phyloP scores from a whole-genome alignment of 2,888 invertebrate genomes.

The Leptopilina syphax region DNA sequence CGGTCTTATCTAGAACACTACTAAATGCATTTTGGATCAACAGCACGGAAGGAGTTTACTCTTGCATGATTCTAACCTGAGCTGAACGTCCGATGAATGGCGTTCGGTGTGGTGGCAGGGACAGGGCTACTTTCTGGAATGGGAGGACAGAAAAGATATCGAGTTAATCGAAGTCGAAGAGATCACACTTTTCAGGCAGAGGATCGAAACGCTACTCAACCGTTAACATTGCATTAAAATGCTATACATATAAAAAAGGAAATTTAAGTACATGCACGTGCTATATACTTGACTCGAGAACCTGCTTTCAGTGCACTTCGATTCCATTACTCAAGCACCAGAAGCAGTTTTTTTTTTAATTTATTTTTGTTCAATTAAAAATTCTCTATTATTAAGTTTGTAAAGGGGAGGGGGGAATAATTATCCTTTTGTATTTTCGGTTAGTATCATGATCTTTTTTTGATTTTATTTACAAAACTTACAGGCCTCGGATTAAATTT shows the following conservation, averaged over 20 bases:
- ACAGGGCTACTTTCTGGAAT: conserved; percentile 72
- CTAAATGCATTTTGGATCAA: conserved; percentile 58
- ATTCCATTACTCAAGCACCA: not conserved
- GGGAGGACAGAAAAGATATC: conserved; percentile 69
- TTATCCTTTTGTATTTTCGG: not conserved
- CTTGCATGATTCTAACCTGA: conserved; percentile 74
- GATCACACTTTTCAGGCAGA: conserved; percentile 41
- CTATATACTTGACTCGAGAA: not conserved
- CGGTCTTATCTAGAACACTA: conserved; percentile 52
- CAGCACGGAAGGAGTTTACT: conserved; percentile 60
- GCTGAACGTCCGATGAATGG: conserved; percentile 72
- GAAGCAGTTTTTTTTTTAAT: not conserved
- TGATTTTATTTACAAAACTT: no score
- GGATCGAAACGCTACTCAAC: conserved; percentile 39
- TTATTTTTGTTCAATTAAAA: not conserved
- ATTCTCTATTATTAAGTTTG: not conserved
- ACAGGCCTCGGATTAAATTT: no score
- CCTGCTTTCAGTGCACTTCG: conserved; percentile 5
- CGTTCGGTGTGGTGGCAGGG: conserved; percentile 71
- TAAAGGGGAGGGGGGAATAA: not conserved
- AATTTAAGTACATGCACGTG: conserved; percentile 42
- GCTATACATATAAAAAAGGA: conserved; percentile 48
- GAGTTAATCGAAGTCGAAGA: conserved; percentile 62
- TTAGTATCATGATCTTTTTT: no score
- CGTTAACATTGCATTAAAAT: conserved; percentile 50